Conservation (phyloP, 2,113 vertebrate genomes). For the Numida meleagris region DNA sequence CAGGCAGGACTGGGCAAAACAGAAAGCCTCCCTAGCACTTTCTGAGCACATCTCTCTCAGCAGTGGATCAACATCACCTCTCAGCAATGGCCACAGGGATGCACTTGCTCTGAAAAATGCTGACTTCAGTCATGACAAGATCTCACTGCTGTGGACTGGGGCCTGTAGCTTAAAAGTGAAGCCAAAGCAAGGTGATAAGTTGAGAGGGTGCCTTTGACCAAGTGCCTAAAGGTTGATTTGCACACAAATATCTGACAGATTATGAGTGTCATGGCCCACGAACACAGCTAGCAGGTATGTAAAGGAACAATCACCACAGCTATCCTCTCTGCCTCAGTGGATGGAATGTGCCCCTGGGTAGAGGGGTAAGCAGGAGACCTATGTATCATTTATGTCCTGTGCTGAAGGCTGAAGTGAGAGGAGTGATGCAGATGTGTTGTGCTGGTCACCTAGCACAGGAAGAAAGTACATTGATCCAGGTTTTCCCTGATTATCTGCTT, state of each 20-base stretch:
- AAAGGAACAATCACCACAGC: background rate
- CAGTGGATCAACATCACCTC: conserved; percentile 39
- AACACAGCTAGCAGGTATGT: background rate
- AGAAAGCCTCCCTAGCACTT: background rate
- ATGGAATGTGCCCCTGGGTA: background rate
- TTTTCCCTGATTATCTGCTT: background rate
- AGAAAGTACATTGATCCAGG: background rate
- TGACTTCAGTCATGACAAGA: conserved; percentile 23
- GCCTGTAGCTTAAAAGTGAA: conserved; percentile 14
- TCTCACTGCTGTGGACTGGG: background rate
- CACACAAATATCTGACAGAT: background rate
- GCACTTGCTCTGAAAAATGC: conserved; percentile 52
- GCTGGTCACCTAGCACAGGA: background rate
- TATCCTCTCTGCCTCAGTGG: background rate
- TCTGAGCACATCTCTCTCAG: background rate
- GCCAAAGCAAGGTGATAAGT: background rate
- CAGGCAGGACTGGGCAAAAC: background rate
- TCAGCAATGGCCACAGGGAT: conserved; percentile 28
- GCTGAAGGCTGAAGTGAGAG: background rate
- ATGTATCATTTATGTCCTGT: background rate
- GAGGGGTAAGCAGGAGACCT: background rate
- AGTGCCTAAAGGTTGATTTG: background rate
- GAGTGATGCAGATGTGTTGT: background rate
- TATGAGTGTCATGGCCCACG: background rate
- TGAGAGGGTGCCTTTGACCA: conserved; percentile 11